A percentile compares a stretch with the other conserved stretches of the same genome.
phyloP scores from a whole-genome alignment of 2,888 invertebrate genomes.

The Urechis unicinctus region DNA sequence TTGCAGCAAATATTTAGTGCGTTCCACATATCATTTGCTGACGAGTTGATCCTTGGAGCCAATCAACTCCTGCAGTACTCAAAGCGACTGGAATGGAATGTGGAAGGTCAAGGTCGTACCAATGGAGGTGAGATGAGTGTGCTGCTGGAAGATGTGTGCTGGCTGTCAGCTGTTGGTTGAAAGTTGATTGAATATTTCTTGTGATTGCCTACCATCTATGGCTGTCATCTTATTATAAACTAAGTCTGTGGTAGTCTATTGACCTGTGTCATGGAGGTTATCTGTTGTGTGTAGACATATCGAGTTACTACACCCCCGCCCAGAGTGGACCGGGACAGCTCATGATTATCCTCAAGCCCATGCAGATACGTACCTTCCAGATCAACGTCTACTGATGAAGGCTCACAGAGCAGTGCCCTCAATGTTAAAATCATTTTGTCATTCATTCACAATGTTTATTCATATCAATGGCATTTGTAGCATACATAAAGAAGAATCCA shows the following conservation, averaged over 20 bases:
- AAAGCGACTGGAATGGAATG: conserved; percentile 38
- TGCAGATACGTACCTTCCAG: conserved; percentile 44
- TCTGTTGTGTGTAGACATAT: conserved; percentile 14
- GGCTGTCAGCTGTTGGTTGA: no score
- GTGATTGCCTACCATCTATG: no score
- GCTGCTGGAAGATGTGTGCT: no score
- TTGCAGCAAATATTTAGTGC: conserved; percentile 35
- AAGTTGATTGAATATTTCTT: no score
- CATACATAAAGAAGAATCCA: no score
- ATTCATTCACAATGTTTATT: no score
- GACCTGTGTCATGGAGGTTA: no score
- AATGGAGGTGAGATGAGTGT: conserved; percentile 7
- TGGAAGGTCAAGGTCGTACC: conserved; percentile 13
- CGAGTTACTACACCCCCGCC: conserved; percentile 19
- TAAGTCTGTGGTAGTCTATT: no score
- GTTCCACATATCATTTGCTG: conserved; percentile 29
- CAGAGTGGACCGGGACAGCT: conserved; percentile 13
- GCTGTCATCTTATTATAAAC: no score
- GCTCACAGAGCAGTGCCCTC: no score
- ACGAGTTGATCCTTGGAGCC: conserved; percentile 43
- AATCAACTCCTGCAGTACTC: conserved; percentile 31
- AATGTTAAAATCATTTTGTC: no score
- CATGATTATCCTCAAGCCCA: conserved; percentile 33
- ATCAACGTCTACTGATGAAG: background rate
- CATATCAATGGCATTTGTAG: no score